Percentiles rank a stretch among this genome's conserved stretches.
These are phyloP conservation scores for Druceiella hillmani DNA, from an alignment of 2,888 invertebrate genomes.

Conservation along the genomic window DNA sequence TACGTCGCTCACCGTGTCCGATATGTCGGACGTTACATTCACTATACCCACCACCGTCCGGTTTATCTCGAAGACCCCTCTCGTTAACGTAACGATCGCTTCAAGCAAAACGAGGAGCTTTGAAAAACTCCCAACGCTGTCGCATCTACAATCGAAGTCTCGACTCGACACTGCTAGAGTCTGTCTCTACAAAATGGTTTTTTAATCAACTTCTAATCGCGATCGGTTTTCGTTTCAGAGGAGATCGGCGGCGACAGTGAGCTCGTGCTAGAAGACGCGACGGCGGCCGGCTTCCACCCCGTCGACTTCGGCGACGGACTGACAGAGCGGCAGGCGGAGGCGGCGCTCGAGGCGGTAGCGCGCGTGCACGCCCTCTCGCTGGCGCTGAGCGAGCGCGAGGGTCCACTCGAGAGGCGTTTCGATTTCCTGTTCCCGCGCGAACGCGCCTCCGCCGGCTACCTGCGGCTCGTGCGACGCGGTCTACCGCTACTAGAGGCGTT, in stretches of 20 bases:
- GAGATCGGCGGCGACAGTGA: slow-evolving; percentile 51
- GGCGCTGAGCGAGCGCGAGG: slow-evolving; percentile 44
- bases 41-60: too few relatives aligned
- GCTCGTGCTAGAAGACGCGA: slow-evolving; percentile 72
- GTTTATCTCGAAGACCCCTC: too few relatives aligned
- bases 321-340: slow-evolving; percentile 56
- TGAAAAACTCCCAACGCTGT: too few relatives aligned
- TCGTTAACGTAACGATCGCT: too few relatives aligned
- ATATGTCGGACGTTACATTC: too few relatives aligned
- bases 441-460: slow-evolving; percentile 73
- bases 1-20: too few relatives aligned
- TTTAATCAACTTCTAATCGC: too few relatives aligned
- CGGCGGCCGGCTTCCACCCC: slow-evolving; percentile 55
- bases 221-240: slow-evolving; percentile 36
- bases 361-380: slow-evolving; percentile 69
- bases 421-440: slow-evolving; percentile 72
- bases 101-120: too few relatives aligned
- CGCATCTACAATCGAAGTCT: too few relatives aligned
- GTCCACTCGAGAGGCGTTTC: slow-evolving; percentile 43
- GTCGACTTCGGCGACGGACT: slow-evolving; percentile 67
- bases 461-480: slow-evolving; percentile 71
- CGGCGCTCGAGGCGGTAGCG: slow-evolving; percentile 67
- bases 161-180: too few relatives aligned
- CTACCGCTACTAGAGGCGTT: slow-evolving; percentile 71
- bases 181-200: too few relatives aligned